Base-by-base conservation (phyloP, 2,797 vertebrate genomes). In the Tenualosa ilisha region DNA sequence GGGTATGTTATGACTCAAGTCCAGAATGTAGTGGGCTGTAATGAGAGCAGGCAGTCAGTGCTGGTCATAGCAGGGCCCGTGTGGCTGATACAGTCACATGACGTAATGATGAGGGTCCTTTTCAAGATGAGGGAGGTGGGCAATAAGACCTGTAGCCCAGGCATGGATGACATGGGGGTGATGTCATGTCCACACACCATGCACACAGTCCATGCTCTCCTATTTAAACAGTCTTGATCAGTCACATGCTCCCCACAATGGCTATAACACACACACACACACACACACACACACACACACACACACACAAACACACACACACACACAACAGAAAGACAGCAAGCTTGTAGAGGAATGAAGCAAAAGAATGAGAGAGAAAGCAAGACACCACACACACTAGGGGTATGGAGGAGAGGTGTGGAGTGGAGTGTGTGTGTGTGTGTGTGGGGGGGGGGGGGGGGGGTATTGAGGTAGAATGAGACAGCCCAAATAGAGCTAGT, bases 1-100 rank as follows among this genome's bases (percentile, higher is more conserved):
- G n/a, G 24, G 24, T 24, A 7, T 63, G n/a, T 31, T 31, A 11
- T 63, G 24, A n/a, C 59, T 0, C 12, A 22, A 2, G n/a, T 6
- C 15, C 31, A 31, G 37, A 15, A 72, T 12, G 65, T 40, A 72
- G 13, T 40, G 26, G 63, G 31, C 31, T 31, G 31, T 49, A 49
- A 37, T 72, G 15, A 5, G 65, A 40, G 13, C 0, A 3, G 9
- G 63, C 31, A 11, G 7, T 65, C 63, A 26, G 63, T 65, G 31
- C 13, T 65, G 91, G 88, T 91, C 87, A 87, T 24, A 31, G 63
- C n/a, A 31, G 26, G 11, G 91, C 88, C 91, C 87, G 87, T 84
- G 87, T 86, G 84, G 90, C 84, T 91, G 89, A 91, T 89, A 92
- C 89, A 91, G 87, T 91, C 86, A 88, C 86, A 85, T 91, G 81